Conservation (phyloP, 2,113 vertebrate genomes). For the Aldabrachelys gigantea region DNA sequence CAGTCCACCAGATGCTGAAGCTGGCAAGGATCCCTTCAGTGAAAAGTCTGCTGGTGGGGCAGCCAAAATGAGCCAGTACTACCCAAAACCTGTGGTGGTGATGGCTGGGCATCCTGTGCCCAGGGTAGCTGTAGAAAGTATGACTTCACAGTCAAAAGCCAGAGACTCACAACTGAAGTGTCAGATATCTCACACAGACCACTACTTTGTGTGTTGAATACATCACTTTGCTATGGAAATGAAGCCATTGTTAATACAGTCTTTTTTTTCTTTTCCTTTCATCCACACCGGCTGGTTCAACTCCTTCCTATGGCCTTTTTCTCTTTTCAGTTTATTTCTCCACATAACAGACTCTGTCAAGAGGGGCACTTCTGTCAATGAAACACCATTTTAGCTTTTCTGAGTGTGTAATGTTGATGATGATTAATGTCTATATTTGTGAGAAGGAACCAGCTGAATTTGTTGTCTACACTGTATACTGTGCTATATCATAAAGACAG, state of each 20-base stretch:
- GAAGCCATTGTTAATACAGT: conserved; percentile 68
- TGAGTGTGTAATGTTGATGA: conserved; percentile 2
- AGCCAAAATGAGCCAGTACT: conserved; percentile 42
- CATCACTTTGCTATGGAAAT: conserved; percentile 42
- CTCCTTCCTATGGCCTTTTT: not conserved
- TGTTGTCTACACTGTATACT: not conserved
- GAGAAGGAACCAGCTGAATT: not conserved
- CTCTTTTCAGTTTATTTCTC: conserved; percentile 14
- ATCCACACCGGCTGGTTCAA: not conserved
- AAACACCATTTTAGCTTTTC: conserved; percentile 47
- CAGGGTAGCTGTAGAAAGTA: not conserved
- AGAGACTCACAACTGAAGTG: conserved; percentile 43
- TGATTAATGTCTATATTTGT: conserved; percentile 47
- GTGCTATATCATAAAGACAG: not conserved
- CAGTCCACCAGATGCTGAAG: conserved; percentile 6
- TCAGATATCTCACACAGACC: conserved; percentile 29
- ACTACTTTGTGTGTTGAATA: conserved; percentile 28
- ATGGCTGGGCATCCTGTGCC: not conserved
- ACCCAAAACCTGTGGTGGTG: not conserved
- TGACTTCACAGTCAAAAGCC: conserved; percentile 13
- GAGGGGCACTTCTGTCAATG: conserved; percentile 36
- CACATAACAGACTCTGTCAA: conserved; percentile 23
- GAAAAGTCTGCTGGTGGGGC: not conserved
- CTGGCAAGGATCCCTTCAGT: not conserved
- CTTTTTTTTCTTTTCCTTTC: conserved; percentile 9